Conservation (phyloP, 1,140 invertebrate genomes). For the Sycophaga agraensis region DNA sequence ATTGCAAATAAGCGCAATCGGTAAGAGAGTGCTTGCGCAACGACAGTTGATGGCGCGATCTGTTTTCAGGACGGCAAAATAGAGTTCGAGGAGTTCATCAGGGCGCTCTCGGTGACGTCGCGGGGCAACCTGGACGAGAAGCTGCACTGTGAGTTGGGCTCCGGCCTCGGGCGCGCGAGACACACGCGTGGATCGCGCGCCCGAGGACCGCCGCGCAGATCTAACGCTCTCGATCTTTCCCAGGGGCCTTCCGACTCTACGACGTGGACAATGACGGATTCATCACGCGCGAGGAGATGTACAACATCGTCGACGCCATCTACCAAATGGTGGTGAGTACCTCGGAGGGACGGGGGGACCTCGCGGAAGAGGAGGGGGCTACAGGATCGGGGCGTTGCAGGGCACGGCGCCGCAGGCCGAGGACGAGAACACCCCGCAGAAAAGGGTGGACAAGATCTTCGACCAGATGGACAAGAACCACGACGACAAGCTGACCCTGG, state of each 20-base stretch:
- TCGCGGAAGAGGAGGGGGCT: no score
- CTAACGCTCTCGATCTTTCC: constrained; percentile 31
- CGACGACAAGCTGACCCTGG: constrained; percentile 93
- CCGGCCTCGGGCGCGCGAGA: no score
- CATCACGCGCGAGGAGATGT: constrained; percentile 97
- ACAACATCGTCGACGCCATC: constrained; percentile 97
- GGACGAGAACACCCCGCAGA: constrained; percentile 93
- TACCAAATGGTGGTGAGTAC: constrained; percentile 97
- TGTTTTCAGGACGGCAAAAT: constrained; percentile 88
- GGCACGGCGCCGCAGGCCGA: constrained; percentile 87
- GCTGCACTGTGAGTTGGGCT: constrained; percentile 95
- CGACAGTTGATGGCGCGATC: constrained; percentile 12
- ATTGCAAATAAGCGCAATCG: no score
- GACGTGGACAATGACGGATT: constrained; percentile 98
- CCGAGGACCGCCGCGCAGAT: no score
- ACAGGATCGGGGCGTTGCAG: no score
- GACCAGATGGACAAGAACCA: constrained; percentile 99
- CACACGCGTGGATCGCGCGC: no score
- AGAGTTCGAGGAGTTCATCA: constrained; percentile 97
- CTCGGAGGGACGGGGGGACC: neutral
- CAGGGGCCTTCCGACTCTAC: constrained; percentile 96
- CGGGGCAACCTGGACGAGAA: constrained; percentile 95
- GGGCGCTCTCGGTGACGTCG: constrained; percentile 92
- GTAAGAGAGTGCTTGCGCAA: no score
- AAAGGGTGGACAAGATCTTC: constrained; percentile 95